These are phyloP conservation scores for Threskiornis aethiopicus DNA, from an alignment of 2,797 vertebrate genomes.

Conservation along the genomic window DNA sequence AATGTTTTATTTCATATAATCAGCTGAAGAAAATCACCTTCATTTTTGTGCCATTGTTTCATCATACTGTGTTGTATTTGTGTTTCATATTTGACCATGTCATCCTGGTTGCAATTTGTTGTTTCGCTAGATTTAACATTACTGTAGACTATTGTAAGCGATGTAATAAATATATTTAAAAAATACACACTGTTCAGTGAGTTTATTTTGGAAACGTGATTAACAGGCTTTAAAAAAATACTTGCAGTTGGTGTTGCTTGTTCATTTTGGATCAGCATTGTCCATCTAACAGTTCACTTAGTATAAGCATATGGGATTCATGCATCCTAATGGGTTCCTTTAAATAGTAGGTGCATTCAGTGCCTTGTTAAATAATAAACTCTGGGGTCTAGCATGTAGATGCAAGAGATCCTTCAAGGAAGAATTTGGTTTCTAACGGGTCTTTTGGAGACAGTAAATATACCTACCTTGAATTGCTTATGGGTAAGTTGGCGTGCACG, in stretches of 20 bases:
- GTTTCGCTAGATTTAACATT: slow-evolving; percentile 68
- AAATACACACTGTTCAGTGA: slow-evolving; percentile 68
- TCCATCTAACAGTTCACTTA: neutral
- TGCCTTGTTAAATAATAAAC: neutral
- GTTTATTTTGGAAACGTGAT: slow-evolving; percentile 68
- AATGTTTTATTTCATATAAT: slow-evolving; percentile 53
- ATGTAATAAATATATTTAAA: slow-evolving; percentile 77
- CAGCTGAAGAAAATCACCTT: slow-evolving; percentile 33
- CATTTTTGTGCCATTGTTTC: slow-evolving; percentile 64
- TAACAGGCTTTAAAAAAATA: neutral
- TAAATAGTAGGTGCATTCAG: neutral
- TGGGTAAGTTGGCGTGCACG: neutral
- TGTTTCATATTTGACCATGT: slow-evolving; percentile 66
- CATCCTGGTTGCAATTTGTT: slow-evolving; percentile 61
- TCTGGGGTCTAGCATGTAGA: neutral
- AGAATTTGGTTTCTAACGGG: neutral
- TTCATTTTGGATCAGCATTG: neutral
- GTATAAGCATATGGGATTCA: neutral
- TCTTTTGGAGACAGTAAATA: neutral
- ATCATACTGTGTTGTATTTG: slow-evolving; percentile 66
- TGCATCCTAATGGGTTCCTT: neutral
- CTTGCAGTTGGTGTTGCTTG: neutral
- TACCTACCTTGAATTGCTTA: neutral
- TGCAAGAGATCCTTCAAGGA: neutral
- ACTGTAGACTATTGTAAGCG: slow-evolving; percentile 60